phyloP scores from a whole-genome alignment of 2,113 vertebrate genomes.

The Cryptotis parvus region DNA sequence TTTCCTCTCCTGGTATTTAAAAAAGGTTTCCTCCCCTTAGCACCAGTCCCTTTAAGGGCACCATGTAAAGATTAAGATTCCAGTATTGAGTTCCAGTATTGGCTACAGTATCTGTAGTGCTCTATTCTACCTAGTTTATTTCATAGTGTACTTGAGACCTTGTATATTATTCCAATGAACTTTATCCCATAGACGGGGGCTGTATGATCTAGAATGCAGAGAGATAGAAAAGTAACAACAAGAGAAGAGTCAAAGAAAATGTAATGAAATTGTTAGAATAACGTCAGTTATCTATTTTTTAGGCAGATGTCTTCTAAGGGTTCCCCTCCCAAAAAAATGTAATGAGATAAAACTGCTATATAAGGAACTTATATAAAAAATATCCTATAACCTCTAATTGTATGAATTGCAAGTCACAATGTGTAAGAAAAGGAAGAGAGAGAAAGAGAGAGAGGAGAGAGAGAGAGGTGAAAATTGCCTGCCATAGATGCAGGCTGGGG shows the following conservation, averaged over 20 bases:
- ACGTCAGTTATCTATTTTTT: conserved; percentile 20
- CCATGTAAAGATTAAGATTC: conserved; percentile 8
- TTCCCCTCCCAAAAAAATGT: not conserved
- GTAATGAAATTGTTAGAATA: not conserved
- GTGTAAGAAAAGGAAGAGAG: too few species aligned
- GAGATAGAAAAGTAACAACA: conserved; percentile 38
- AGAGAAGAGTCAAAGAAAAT: not conserved
- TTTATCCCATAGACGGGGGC: not conserved
- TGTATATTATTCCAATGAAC: not conserved
- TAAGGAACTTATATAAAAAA: not conserved
- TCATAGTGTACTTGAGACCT: not conserved
- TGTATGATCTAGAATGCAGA: not conserved
- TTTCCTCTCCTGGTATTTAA: too few species aligned
- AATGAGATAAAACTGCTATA: not conserved
- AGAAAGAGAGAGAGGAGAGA: too few species aligned
- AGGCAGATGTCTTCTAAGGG: not conserved
- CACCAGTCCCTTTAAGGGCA: not conserved
- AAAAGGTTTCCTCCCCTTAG: too few species aligned
- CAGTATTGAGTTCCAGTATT: too few species aligned
- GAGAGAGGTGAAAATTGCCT: too few species aligned
- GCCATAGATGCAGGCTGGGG: too few species aligned
- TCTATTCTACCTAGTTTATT: not conserved
- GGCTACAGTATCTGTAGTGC: too few species aligned
- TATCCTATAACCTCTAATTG: too few species aligned
- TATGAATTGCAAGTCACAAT: too few species aligned